Conservation (phyloP, 2,113 vertebrate species). For the Zingel zingel region DNA sequence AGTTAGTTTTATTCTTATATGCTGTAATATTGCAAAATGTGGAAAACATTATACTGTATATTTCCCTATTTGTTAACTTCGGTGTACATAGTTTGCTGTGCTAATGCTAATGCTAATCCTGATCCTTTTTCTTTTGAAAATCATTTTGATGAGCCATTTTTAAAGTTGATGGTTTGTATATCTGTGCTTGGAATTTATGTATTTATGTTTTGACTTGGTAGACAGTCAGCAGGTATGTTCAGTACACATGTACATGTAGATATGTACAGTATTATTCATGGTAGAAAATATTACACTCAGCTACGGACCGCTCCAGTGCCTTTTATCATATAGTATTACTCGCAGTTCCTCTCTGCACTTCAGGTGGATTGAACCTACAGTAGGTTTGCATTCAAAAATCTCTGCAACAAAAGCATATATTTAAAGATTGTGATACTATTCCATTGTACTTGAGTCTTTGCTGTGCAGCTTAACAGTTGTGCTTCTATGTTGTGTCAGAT, state of each 20-base stretch:
- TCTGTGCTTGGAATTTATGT: neutral
- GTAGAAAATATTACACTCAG: conserved; percentile 1
- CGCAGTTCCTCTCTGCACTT: conserved; percentile 4
- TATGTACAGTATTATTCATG: conserved; percentile 1
- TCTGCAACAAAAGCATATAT: neutral
- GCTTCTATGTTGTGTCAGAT: conserved; percentile 19
- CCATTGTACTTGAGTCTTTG: neutral
- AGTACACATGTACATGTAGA: neutral
- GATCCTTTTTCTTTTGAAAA: neutral
- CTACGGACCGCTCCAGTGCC: conserved; percentile 50
- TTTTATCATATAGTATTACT: conserved; percentile 25
- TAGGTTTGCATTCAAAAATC: conserved; percentile 7
- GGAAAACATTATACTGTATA: neutral
- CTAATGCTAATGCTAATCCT: conserved; percentile 37
- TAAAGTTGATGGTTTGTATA: neutral
- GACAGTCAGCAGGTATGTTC: neutral
- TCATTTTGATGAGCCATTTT: neutral
- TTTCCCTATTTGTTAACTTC: neutral
- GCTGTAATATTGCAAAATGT: conserved; percentile 18
- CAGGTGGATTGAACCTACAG: neutral
- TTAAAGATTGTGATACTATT: conserved; percentile 12
- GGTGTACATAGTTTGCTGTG: conserved; percentile 3
- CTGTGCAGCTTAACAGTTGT: conserved; percentile 7
- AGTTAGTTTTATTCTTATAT: conserved; percentile 34
- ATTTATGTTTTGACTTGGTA: neutral